Evolutionary conservation across 2,797 vertebrate species (phyloP).

Genomic region (Microcaecilia unicolor): DNA sequence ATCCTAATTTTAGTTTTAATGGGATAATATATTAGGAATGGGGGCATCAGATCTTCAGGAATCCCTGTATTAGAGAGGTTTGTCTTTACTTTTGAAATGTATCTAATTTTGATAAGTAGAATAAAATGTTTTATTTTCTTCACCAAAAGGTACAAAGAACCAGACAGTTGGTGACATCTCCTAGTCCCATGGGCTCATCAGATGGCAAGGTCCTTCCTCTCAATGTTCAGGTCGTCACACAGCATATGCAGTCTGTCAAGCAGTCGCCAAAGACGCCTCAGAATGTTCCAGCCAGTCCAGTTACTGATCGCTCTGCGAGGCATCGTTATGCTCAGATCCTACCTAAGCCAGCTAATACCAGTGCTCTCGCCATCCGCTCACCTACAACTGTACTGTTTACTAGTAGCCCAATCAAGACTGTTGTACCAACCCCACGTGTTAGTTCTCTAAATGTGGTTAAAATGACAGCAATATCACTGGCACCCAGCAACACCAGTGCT

Average conservation of each 20-base stretch:
- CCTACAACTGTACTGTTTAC: slow-evolving; percentile 87
- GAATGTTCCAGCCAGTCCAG: slow-evolving; percentile 70
- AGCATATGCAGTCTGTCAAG: slow-evolving; percentile 82
- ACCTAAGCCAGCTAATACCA: slow-evolving; percentile 81
- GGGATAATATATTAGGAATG: no score
- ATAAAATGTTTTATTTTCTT: slow-evolving; percentile 14
- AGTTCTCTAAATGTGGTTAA: slow-evolving; percentile 88
- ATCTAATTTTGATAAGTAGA: no score
- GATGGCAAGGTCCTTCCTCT: slow-evolving; percentile 86
- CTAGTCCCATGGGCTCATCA: slow-evolving; percentile 70
- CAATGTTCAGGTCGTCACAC: slow-evolving; percentile 91
- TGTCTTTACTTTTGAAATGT: no score
- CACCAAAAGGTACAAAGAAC: slow-evolving; percentile 72
- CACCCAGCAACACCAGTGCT: slow-evolving; percentile 58
- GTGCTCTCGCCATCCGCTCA: slow-evolving; percentile 78
- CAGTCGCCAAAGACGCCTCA: slow-evolving; percentile 83
- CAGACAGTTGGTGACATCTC: slow-evolving; percentile 81
- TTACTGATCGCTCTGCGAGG: slow-evolving; percentile 79
- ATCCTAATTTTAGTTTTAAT: no score
- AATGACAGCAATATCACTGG: slow-evolving; percentile 87
- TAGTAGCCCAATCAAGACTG: slow-evolving; percentile 88
- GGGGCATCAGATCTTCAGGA: no score
- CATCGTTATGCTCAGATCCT: slow-evolving; percentile 93
- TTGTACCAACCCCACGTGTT: slow-evolving; percentile 82
- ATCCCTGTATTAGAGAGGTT: no score